A percentile compares a stretch with the other conserved stretches of the same genome.
These are phyloP conservation scores for Enteromius anoplus DNA, from an alignment of 2,797 vertebrate genomes.

Conservation along the genomic window DNA sequence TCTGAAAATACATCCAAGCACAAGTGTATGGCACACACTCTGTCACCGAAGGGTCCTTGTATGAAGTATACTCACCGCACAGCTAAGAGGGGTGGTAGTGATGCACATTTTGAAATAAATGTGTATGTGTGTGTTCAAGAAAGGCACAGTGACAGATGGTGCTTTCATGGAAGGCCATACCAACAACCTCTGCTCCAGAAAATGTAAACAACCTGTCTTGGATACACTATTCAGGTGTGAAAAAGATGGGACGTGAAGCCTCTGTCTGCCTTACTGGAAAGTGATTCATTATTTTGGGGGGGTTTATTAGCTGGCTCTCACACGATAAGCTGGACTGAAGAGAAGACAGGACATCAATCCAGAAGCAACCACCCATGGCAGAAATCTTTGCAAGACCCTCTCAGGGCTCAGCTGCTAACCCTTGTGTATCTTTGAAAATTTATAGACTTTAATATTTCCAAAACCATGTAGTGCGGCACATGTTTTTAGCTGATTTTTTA, in stretches of 20 bases:
- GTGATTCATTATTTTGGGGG: neutral
- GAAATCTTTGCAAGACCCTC: constrained; percentile 1
- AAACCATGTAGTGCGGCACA: neutral
- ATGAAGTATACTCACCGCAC: neutral
- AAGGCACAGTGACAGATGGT: constrained; percentile 21
- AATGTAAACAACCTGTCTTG: neutral
- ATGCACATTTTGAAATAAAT: constrained; percentile 11
- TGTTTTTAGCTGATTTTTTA: neutral
- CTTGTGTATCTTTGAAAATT: neutral
- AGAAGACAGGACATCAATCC: constrained; percentile 23
- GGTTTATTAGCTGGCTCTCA: constrained; percentile 6
- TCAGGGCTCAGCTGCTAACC: neutral
- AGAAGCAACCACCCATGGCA: constrained; percentile 33
- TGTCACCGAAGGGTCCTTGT: neutral
- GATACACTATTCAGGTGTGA: constrained; percentile 43
- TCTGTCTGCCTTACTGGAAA: constrained; percentile 20
- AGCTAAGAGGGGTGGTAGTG: neutral
- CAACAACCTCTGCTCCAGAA: constrained; percentile 12
- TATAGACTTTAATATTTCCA: neutral
- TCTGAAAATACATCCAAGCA: neutral
- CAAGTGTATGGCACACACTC: neutral
- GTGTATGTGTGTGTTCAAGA: neutral
- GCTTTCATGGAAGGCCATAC: constrained; percentile 14
- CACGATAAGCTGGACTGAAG: neutral
- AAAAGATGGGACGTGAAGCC: constrained; percentile 23